phyloP scores from a whole-genome alignment of 2,888 invertebrate species.

The Scaptomyza reducta region DNA sequence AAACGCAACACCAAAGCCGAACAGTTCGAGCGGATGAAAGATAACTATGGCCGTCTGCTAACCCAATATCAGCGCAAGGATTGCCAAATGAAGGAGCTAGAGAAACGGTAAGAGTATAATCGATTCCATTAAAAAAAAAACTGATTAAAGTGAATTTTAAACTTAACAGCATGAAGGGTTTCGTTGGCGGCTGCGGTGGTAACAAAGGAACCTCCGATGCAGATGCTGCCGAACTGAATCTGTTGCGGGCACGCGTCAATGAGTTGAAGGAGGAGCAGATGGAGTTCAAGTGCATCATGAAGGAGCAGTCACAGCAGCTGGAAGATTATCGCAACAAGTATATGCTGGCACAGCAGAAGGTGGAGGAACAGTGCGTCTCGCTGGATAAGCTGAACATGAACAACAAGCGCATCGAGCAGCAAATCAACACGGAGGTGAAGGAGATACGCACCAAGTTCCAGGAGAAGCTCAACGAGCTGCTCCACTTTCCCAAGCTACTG shows the following conservation, averaged over 20 bases:
- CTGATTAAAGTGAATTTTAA: not conserved
- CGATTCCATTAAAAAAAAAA: not conserved
- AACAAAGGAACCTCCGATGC: conserved; percentile 53
- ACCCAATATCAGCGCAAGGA: conserved; percentile 81
- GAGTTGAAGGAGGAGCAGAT: conserved; percentile 82
- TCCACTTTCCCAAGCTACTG: conserved; percentile 82
- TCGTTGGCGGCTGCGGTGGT: conserved; percentile 58
- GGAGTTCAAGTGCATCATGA: conserved; percentile 83
- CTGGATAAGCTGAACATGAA: conserved; percentile 82
- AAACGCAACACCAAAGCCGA: conserved; percentile 72
- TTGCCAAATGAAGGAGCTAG: conserved; percentile 79
- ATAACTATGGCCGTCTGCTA: conserved; percentile 80
- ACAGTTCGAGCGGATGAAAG: conserved; percentile 78
- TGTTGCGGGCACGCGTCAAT: conserved; percentile 77
- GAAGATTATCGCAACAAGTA: conserved; percentile 84
- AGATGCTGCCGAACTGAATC: conserved; percentile 73
- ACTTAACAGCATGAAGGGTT: conserved; percentile 66
- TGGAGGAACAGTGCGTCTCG: conserved; percentile 82
- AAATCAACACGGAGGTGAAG: conserved; percentile 83
- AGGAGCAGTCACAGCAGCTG: conserved; percentile 82
- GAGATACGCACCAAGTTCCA: conserved; percentile 83
- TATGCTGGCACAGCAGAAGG: conserved; percentile 82
- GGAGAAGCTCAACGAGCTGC: conserved; percentile 82
- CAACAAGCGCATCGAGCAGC: conserved; percentile 83
- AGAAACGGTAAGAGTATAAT: conserved; percentile 63